Percentiles rank a stretch among this genome's conserved stretches.
phyloP scores from a whole-genome alignment of 2,113 vertebrate genomes.

The Morone chrysops region DNA sequence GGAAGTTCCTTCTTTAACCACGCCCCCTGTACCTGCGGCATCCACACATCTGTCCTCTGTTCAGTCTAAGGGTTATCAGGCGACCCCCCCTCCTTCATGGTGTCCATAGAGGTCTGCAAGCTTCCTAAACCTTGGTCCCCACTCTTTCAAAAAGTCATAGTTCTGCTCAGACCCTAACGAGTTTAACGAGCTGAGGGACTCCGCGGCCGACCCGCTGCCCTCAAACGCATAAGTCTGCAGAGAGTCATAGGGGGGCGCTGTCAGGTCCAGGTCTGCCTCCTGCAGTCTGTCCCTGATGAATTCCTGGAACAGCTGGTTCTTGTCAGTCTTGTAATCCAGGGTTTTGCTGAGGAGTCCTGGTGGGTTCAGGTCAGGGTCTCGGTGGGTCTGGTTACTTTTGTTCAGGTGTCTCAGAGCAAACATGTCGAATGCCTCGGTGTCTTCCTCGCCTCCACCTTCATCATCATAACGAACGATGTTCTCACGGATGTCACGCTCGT shows the following conservation, averaged over 20 bases:
- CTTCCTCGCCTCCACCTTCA: slow-evolving; percentile 94
- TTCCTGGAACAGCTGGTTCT: slow-evolving; percentile 15
- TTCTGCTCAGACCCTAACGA: slow-evolving; percentile 92
- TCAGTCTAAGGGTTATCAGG: neutral
- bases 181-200: slow-evolving; percentile 89
- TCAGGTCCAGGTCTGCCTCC: slow-evolving; percentile 89
- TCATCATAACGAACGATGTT: slow-evolving; percentile 94
- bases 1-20: neutral
- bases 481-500: slow-evolving; percentile 90
- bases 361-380: fast-evolving
- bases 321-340: fast-evolving
- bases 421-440: slow-evolving; percentile 95
- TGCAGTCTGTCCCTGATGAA: slow-evolving; percentile 92
- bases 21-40: neutral
- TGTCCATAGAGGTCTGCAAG: slow-evolving; percentile 90
- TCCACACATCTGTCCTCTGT: neutral
- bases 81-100: neutral
- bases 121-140: slow-evolving; percentile 93
- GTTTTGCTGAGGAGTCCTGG: neutral
- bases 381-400: slow-evolving; percentile 46
- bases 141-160: slow-evolving; percentile 92
- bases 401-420: slow-evolving; percentile 90
- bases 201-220: slow-evolving; percentile 88
- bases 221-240: slow-evolving; percentile 93
- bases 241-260: slow-evolving; percentile 90